Base-by-base conservation (phyloP, 2,797 vertebrate genomes). In the Tenualosa thibaudeaui region DNA sequence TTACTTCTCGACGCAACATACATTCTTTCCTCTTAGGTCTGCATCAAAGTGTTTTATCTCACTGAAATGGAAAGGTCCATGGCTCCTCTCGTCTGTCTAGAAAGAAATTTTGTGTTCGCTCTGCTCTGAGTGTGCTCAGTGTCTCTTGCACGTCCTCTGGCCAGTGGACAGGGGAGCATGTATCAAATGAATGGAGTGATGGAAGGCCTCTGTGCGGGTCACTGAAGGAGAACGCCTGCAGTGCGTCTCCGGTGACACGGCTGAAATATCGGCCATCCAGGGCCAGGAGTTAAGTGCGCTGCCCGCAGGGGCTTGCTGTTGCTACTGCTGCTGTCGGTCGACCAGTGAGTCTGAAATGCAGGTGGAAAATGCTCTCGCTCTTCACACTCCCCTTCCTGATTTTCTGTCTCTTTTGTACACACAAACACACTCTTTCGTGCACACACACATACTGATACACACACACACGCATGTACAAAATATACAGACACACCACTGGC, bases 171-270 rank as follows among this genome's bases (percentile, higher is more conserved):
- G 81, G 53, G 58, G 46, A 50, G 40, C 40, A 58, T 86, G 40
- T 82, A 86, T 86, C 65, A 84, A 86, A 83, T 81, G 46, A 62
- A 49, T 31, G 51, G 46, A 53, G 84, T 86, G 54, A 84, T 65
- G 81, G 81, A 83, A 31, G 24, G 81, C 68, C 13, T 53, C 31
- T 7, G n/a, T 40, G 82, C 12, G 81, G 82, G 50, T 82, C 51
- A 84, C 50, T 68, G 49, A 53, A 3, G 15, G 62, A 19, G 50
- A 87, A 81, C 82, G 68, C 3, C 56, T 24, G 51, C 31, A 15
- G 10, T 40, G 37, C 56, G 82, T 83, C 81, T 87, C 81, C 81
- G 46, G 53, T 81, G 60, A 58, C 46, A 85, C 81, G 19, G 85
- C 40, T 83, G 78, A 84, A 86, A 84, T 81, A 82, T 37, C 56